These are phyloP conservation scores for Lytechinus variegatus DNA, from an alignment of 35 echinoderm and acorn worm species.

Conservation along the genomic window DNA sequence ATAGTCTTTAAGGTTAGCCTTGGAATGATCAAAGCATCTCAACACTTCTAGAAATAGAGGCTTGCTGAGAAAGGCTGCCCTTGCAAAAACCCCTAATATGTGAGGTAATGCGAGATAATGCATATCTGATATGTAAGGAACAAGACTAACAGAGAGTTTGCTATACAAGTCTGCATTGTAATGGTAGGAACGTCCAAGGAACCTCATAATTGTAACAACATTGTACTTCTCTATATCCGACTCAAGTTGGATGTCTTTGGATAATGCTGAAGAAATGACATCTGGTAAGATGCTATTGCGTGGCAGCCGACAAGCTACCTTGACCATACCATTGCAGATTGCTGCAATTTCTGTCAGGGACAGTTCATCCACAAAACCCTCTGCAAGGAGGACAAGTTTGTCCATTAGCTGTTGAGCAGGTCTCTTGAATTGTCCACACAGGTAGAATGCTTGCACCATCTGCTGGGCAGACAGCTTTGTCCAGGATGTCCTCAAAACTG, in stretches of 20 bases:
- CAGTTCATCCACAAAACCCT: slow-evolving; percentile 31
- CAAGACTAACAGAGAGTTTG: slow-evolving; percentile 25
- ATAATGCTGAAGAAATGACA: slow-evolving; percentile 23
- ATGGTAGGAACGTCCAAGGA: slow-evolving; percentile 47
- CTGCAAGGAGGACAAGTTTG: slow-evolving; percentile 42
- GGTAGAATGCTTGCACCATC: slow-evolving; percentile 55
- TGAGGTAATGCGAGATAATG: slow-evolving; percentile 16
- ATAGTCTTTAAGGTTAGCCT: slow-evolving; percentile 61
- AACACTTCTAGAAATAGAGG: slow-evolving; percentile 53
- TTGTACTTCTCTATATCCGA: slow-evolving; percentile 55
- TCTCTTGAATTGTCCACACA: slow-evolving; percentile 50
- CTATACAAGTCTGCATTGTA: slow-evolving; percentile 33
- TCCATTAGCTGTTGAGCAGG: slow-evolving; percentile 39
- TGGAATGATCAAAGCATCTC: slow-evolving; percentile 14
- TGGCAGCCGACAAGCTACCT: slow-evolving; percentile 28
- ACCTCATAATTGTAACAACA: slow-evolving; percentile 52
- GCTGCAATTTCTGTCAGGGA: slow-evolving; percentile 46
- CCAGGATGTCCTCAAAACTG: slow-evolving; percentile 24
- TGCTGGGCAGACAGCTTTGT: slow-evolving; percentile 6
- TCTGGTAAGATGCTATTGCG: not conserved
- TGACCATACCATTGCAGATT: slow-evolving; percentile 56
- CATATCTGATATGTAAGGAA: not conserved
- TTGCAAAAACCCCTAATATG: slow-evolving; percentile 53
- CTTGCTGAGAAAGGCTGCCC: slow-evolving; percentile 30
- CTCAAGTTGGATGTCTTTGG: not conserved